Conservation (phyloP, 2,113 vertebrate species). For the Poeciliopsis prolifica region DNA sequence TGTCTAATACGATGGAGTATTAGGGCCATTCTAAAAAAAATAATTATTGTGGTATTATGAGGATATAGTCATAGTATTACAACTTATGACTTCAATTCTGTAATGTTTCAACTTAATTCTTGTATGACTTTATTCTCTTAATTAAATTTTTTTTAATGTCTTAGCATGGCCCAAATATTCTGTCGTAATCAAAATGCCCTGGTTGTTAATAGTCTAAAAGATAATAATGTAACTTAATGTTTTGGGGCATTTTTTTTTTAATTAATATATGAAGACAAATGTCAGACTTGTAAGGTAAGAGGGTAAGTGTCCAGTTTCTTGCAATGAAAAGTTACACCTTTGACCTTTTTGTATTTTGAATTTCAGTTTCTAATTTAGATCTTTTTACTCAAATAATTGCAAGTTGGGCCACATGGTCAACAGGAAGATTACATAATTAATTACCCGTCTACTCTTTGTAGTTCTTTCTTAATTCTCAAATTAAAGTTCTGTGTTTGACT, state of each 20-base stretch:
- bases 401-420: not conserved
- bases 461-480: slow-evolving; percentile 31
- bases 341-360: not conserved
- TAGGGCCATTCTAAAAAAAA: no score
- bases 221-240: slow-evolving; percentile 16
- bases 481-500: slow-evolving; percentile 42
- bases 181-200: not conserved
- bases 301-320: not conserved
- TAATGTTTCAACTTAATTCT: no score
- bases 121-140: no score
- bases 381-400: slow-evolving; percentile 6
- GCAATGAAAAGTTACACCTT: not conserved
- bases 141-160: no score
- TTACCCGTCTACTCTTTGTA: slow-evolving; percentile 26
- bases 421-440: not conserved
- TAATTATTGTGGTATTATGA: no score
- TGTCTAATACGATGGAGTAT: no score
- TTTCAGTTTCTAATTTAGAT: slow-evolving; percentile 20
- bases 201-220: not conserved
- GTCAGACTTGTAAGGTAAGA: not conserved
- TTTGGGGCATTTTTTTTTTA: not conserved
- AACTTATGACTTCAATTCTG: no score
- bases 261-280: not conserved
- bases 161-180: no score
- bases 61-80: no score